Base-by-base conservation (phyloP, 2,888 invertebrate species). In the Cancer borealis region DNA sequence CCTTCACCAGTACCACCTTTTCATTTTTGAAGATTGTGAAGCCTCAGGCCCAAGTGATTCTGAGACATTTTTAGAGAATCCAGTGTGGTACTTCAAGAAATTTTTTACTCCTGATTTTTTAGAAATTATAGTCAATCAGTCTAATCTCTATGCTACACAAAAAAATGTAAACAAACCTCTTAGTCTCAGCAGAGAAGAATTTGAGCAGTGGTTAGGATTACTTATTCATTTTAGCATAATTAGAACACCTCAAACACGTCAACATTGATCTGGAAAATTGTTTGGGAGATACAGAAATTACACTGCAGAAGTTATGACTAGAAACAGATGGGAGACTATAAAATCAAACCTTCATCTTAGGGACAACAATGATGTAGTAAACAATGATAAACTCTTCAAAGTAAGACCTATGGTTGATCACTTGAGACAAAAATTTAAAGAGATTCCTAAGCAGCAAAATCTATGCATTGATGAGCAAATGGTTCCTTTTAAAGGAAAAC, bases 371-470 rank as follows among this genome's bases (percentile, higher is more conserved):
- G 47, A 45, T 47, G 89, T 1, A 4, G 12, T 21, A 21, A 89
- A n/a, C 26, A 89, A 89, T 45, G 46, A 89, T 47, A 89, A 47
- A 3, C 49, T 89, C 26, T 89, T 47, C 45, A 89, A 5, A 39
- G 30, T 26, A 4, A 1, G 88, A 30, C 88, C 88, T 14, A 88
- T 88, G 30, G 26, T 88, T 0, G 47, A 46, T 89, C 89, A 89
- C 89, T 47, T 46, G 47, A 89, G 89, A 39, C 1, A 88, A 39
- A 47, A 89, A n/a, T 46, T 89, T 47, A 47, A 89, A 46, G 12
- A 89, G 17, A 0, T 89, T 46, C 89, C 89, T 47, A 46, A 47
- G 89, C 96, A n/a, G 96, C 96, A 88, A 88, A 54, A 49, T 12
- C 1, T 92, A 3, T 92, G 60, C 60, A 92, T 92, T 88, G 92